Conservation (phyloP, 2,797 vertebrate genomes). For the Gastrophryne carolinensis region DNA sequence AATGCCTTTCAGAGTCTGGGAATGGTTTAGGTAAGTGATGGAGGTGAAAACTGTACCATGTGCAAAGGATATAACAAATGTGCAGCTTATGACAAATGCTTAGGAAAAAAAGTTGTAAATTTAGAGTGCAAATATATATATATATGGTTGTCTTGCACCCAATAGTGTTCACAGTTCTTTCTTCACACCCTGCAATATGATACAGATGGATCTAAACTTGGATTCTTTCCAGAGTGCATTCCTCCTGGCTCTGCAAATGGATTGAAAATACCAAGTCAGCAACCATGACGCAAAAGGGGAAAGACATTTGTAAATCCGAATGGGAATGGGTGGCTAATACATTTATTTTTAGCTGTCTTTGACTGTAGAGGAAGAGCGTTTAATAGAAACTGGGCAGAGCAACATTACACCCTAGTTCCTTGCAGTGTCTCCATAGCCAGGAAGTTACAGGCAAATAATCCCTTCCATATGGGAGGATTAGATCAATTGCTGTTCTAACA, state of each 20-base stretch:
- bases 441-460: conserved; percentile 46
- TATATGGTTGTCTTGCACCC: conserved; percentile 9
- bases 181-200: conserved; percentile 49
- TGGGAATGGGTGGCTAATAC: conserved; percentile 43
- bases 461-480: conserved; percentile 49
- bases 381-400: conserved; percentile 9
- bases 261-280: conserved; percentile 59
- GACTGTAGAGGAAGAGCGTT: not conserved
- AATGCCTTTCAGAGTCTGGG: not conserved
- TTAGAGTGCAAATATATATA: conserved; percentile 36
- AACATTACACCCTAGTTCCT: not conserved
- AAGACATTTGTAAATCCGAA: conserved; percentile 62
- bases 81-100: conserved; percentile 11
- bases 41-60: conserved; percentile 8
- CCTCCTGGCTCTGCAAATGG: conserved; percentile 56
- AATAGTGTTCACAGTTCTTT: conserved; percentile 22
- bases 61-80: conserved; percentile 14
- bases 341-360: conserved; percentile 42
- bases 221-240: conserved; percentile 54
- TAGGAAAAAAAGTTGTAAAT: conserved; percentile 7
- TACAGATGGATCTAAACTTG: conserved; percentile 52
- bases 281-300: conserved; percentile 57
- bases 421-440: not conserved
- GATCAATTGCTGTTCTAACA: conserved; percentile 43
- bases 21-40: not conserved